Evolutionary conservation across 2,797 vertebrate species (phyloP), one percentile per base, ranked within the genome.

Genomic region (Syngnathus acus): DNA sequence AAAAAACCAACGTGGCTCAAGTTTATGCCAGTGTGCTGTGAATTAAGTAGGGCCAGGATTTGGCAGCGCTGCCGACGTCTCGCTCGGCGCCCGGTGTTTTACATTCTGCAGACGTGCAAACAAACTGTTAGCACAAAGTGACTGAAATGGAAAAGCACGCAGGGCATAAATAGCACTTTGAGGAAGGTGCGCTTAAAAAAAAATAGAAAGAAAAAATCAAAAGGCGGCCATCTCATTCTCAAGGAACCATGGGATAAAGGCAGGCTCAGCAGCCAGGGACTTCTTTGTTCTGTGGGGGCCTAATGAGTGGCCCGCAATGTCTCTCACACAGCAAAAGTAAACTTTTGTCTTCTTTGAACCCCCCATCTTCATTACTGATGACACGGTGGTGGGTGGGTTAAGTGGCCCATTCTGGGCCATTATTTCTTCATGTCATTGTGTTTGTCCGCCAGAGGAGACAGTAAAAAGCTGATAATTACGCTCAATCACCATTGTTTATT

Each of bases 401-500:
- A 17, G 45, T 87, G 88, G 85, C 89, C 85, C 84, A 90, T 88
- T 88, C 82, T 71, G 78, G 81, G 78, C 81, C 80, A 85, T 89
- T 87, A 89, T 88, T 89, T 88, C 89, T 90, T 90, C 87, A 90
- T 89, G 83, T 77, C 82, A 85, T 86, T 88, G 88, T 90, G 85
- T 90, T 89, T 51, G 10, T 21, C n/a, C 32, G 9, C 26, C 55
- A 58, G 32, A 32, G 32, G 55, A 32, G 14, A 17, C 55, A 9
- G 26, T 57, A 16, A 58, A 58, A 58, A 58, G 55, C 14, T 58
- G 55, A 38, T 87, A 87, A 90, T 89, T 84, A 82, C 74, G 79
- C 84, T 81, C 78, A 69, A 83, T 77, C 78, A 73, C n/a, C 21
- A 6, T 76, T 77, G 82, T 81, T 80, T 80, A 83, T 81, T 51